Evolutionary conservation across 2,113 vertebrate species (phyloP).

Genomic region (Passer montanus): DNA sequence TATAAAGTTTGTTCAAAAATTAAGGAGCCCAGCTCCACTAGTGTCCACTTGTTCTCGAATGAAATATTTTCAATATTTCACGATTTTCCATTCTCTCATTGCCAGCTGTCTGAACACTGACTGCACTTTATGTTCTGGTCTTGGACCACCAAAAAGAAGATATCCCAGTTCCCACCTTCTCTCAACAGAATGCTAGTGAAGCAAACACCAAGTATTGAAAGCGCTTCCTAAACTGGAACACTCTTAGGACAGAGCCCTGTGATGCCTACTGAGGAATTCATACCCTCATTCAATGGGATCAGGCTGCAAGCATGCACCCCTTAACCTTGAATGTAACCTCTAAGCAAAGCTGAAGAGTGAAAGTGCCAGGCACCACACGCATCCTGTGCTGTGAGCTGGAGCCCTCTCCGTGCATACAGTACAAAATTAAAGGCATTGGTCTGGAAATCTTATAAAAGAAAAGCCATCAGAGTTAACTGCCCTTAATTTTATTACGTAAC

Average conservation of each 20-base stretch:
- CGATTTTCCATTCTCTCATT: neutral
- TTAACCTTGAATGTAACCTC: neutral
- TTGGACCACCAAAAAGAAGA: neutral
- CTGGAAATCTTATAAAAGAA: conserved; percentile 22
- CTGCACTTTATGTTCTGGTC: neutral
- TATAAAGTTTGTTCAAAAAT: neutral
- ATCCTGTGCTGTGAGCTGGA: neutral
- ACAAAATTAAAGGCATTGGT: conserved; percentile 13
- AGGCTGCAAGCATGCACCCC: neutral
- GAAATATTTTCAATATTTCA: neutral
- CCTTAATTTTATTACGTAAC: conserved; percentile 65
- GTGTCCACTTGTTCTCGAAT: neutral
- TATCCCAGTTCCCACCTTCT: neutral
- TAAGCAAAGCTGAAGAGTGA: neutral
- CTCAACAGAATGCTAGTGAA: neutral
- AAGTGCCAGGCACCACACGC: neutral
- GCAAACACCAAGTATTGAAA: neutral
- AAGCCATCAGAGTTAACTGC: conserved; percentile 39
- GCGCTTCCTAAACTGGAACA: neutral
- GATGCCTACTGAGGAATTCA: neutral
- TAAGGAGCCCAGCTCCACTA: neutral
- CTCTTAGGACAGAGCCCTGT: neutral
- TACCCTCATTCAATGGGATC: neutral
- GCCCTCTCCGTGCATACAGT: neutral
- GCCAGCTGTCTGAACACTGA: neutral